Evolutionary conservation across 2,888 invertebrate species (phyloP).

Genomic region (Sminthurides aquaticus): DNA sequence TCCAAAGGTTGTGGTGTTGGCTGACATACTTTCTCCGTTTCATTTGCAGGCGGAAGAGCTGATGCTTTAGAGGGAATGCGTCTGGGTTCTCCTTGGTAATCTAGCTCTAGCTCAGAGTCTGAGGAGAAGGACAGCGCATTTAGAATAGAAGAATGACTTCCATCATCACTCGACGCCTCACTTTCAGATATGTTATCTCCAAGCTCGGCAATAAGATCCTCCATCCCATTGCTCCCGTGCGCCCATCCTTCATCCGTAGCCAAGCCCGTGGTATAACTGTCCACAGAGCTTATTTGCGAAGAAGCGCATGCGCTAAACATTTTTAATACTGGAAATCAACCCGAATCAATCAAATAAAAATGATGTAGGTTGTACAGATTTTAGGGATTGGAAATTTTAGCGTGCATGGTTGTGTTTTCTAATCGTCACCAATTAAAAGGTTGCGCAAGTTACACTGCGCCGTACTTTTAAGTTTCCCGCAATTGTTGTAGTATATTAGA

Average conservation of each 20-base stretch:
- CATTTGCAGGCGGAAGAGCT: too few species aligned
- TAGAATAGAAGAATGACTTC: background rate
- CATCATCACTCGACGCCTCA: background rate
- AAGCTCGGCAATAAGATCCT: background rate
- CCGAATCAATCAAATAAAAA: background rate
- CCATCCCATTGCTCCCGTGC: background rate
- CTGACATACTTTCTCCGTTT: background rate
- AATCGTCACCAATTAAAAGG: too few species aligned
- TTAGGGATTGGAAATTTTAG: too few species aligned
- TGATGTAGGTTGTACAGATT: too few species aligned
- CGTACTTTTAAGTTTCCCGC: too few species aligned
- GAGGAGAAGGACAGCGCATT: slow-evolving; percentile 7
- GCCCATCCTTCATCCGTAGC: background rate
- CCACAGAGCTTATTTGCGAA: slow-evolving; percentile 10
- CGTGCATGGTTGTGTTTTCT: too few species aligned
- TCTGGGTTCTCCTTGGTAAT: background rate
- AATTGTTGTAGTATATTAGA: too few species aligned
- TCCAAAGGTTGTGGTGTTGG: background rate
- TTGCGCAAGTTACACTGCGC: too few species aligned
- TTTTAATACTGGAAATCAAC: background rate
- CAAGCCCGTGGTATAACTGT: slow-evolving; percentile 6
- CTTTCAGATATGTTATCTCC: background rate
- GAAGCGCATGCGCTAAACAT: slow-evolving; percentile 15
- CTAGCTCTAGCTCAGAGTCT: background rate
- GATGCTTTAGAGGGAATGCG: too few species aligned